Evolutionary conservation across 2,888 invertebrate species (phyloP), one percentile per base, ranked within the genome.

Genomic region (Drosophila parthenogenetica): DNA sequence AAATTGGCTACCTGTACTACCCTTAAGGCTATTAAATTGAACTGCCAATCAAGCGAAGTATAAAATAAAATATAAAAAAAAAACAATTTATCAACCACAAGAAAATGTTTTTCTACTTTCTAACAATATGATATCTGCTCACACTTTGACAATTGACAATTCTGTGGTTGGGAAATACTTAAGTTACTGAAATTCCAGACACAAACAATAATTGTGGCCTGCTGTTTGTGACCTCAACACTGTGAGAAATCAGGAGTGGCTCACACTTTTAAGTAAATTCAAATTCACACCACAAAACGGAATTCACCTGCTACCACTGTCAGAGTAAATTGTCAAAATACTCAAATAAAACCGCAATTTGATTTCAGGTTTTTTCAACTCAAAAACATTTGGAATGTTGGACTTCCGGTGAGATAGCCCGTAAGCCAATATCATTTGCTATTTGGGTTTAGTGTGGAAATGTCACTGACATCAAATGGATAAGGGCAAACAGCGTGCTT

Each of bases 391-490:
- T 77, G 37, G 71, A 60, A 19, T 19, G 42, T 14, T 35, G 54
- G 80, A 82, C 63, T 73, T 71, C 65, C 66, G 64, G 53, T 35
- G 45, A 40, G 5, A 49, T 16, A 14, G 29, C 48, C 14, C 16
- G 25, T n/a, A 55, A 35, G 43, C 19, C 29, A 79, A 76, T 74
- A 77, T 68, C 81, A 69, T 75, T 89, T 84, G 72, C 71, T 64
- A 67, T 82, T 82, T 53, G 71, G 75, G 67, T 71, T 64, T 74
- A 72, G 75, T 73, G 77, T 70, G 64, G 68, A 81, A 84, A 89
- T 74, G 87, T 77, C 89, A 74, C 73, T 65, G 85, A 64, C 89
- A 81, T 73, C 64, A 79, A 89, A 84, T 64, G 79, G 87, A 89
- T 79, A 77, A 84, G 64, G 73, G 89, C 60, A 59, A 57, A 68